Evolutionary conservation across 2,113 vertebrate genomes (phyloP).

Genomic region (Labeo rohita): DNA sequence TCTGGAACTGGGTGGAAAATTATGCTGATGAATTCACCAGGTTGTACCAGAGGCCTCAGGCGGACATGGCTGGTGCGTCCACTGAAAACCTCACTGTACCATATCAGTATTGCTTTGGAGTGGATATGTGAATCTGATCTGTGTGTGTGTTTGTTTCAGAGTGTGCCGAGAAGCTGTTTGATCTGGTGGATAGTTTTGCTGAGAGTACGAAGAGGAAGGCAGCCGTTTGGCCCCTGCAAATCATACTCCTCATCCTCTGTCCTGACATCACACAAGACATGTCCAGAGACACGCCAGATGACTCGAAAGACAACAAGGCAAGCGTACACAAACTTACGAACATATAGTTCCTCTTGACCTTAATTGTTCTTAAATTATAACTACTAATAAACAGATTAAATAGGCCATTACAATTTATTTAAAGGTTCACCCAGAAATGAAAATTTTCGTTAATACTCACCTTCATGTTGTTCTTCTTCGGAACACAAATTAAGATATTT

Average conservation of each 20-base stretch:
- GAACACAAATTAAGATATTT: no score
- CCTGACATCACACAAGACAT: constrained; percentile 94
- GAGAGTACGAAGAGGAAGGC: constrained; percentile 86
- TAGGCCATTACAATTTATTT: no score
- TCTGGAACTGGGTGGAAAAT: constrained; percentile 48
- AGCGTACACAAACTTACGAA: neutral
- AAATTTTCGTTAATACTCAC: no score
- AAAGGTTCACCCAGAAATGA: no score
- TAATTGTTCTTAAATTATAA: neutral
- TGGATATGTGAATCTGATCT: neutral
- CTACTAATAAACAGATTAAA: neutral
- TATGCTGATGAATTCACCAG: constrained; percentile 40
- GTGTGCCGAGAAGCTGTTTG: constrained; percentile 86
- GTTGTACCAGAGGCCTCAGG: constrained; percentile 41
- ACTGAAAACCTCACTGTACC: neutral
- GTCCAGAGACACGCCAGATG: constrained; percentile 90
- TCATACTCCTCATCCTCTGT: constrained; percentile 95
- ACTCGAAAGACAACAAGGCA: constrained; percentile 95
- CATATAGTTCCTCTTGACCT: neutral
- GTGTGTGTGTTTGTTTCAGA: constrained; percentile 70
- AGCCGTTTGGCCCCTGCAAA: constrained; percentile 95
- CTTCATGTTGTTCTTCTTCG: no score
- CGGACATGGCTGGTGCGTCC: constrained; percentile 38
- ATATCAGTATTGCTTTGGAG: neutral
- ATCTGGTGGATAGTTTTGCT: constrained; percentile 76